Evolutionary conservation across 1,140 invertebrate genomes (phyloP).

Genomic region (Neoseiulus cucumeris): DNA sequence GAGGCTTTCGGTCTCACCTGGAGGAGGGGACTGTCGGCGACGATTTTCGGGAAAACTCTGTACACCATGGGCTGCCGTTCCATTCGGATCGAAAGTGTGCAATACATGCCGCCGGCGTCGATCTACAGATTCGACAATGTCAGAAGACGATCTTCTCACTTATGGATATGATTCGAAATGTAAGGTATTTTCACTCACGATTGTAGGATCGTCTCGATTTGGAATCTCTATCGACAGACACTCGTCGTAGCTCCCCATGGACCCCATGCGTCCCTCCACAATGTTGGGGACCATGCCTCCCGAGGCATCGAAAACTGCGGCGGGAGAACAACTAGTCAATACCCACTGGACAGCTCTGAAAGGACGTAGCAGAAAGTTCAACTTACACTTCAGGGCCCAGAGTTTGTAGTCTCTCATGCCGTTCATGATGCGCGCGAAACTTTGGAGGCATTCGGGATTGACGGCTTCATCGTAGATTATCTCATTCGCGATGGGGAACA

Average conservation of each 20-base stretch:
- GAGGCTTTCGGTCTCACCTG: no score
- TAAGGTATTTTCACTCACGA: neutral
- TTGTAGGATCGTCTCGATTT: neutral
- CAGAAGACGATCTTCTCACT: neutral
- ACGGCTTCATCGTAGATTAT: neutral
- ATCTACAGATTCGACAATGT: neutral
- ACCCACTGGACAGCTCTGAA: neutral
- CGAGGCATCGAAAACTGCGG: slow-evolving; percentile 1
- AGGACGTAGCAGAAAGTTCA: neutral
- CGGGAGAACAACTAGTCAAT: neutral
- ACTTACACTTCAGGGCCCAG: neutral
- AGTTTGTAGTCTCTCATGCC: neutral
- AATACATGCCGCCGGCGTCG: neutral
- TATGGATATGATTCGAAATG: neutral
- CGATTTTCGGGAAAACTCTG: neutral
- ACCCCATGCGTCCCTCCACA: neutral
- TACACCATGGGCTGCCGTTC: neutral
- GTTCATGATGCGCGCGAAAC: neutral
- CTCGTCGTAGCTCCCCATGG: neutral
- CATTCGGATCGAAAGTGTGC: neutral
- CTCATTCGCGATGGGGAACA: neutral
- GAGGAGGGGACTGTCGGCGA: no score
- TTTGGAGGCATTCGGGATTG: neutral
- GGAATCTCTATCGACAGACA: neutral
- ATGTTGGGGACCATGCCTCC: neutral